These are phyloP conservation scores for Pachyrhynchus sulphureomaculatus DNA, from an alignment of 1,140 invertebrate genomes.

Conservation along the genomic window DNA sequence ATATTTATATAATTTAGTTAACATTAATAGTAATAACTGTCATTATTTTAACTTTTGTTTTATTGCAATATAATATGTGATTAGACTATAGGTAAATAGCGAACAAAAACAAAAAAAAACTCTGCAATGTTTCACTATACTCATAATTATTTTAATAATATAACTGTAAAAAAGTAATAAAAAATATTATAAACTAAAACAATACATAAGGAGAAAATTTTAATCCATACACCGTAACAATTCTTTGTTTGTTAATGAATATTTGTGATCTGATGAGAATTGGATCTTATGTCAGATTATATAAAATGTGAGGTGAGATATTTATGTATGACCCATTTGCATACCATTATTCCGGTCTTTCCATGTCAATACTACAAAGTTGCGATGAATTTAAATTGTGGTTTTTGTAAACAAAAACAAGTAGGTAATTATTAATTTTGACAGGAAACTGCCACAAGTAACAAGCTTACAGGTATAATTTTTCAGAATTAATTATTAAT, in stretches of 20 bases:
- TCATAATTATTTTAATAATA: neutral
- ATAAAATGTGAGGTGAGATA: slow-evolving; percentile 3
- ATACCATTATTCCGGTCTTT: neutral
- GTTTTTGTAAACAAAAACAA: no score
- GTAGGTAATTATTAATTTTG: no score
- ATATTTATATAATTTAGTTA: no score
- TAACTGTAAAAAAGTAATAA: slow-evolving; percentile 9
- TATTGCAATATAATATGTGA: no score
- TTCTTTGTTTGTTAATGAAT: slow-evolving; percentile 12
- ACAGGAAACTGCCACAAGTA: no score
- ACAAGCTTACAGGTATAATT: neutral
- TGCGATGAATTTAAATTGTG: neutral
- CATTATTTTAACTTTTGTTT: no score
- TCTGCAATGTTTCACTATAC: neutral
- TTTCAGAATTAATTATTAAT: no score
- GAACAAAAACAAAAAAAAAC: no score
- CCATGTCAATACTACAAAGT: neutral
- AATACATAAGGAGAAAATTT: slow-evolving; percentile 2
- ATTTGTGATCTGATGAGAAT: slow-evolving; percentile 9
- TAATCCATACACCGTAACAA: slow-evolving; percentile 5
- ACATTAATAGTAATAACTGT: no score
- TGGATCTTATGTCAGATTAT: slow-evolving; percentile 1
- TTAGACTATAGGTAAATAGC: no score
- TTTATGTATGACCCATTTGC: neutral
- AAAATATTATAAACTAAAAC: neutral